Percentiles rank a stretch among this genome's conserved stretches.
Evolutionary conservation across 1,140 invertebrate genomes (phyloP).

Genomic region (Agraylea sexmaculata): DNA sequence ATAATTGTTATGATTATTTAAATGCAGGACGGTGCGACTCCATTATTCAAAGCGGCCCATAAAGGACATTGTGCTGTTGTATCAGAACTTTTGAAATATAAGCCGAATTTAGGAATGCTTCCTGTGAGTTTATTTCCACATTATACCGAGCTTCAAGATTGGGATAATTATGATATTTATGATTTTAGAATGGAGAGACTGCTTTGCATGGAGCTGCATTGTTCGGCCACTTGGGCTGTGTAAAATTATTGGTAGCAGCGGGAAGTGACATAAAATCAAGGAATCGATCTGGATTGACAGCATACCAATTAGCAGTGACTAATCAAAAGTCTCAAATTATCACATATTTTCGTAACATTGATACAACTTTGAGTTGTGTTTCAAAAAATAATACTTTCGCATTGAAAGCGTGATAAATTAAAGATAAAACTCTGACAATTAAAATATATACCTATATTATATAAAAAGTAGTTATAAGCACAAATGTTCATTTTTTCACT

Average conservation of each 20-base stretch:
- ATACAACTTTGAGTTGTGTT: slow-evolving; percentile 17
- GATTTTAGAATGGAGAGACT: slow-evolving; percentile 75
- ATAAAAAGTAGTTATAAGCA: neutral
- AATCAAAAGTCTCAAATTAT: slow-evolving; percentile 44
- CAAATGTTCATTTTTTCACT: slow-evolving; percentile 1
- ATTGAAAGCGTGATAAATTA: slow-evolving; percentile 12
- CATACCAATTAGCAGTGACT: slow-evolving; percentile 50
- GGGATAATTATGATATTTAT: slow-evolving; percentile 6
- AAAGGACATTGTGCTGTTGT: slow-evolving; percentile 85
- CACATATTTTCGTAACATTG: slow-evolving; percentile 40
- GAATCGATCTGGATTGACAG: slow-evolving; percentile 58
- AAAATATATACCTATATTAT: slow-evolving; percentile 7
- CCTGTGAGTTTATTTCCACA: slow-evolving; percentile 48
- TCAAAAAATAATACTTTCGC: neutral
- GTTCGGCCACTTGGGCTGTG: slow-evolving; percentile 72
- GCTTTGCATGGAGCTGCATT: slow-evolving; percentile 80
- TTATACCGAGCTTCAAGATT: neutral
- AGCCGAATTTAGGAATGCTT: slow-evolving; percentile 65
- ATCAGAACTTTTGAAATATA: slow-evolving; percentile 68
- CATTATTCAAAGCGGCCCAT: slow-evolving; percentile 85
- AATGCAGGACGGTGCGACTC: slow-evolving; percentile 76
- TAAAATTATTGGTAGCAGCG: slow-evolving; percentile 61
- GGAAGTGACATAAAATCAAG: slow-evolving; percentile 54
- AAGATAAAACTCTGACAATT: slow-evolving; percentile 9
- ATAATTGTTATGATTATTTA: slow-evolving; percentile 11